phyloP scores from a whole-genome alignment of 1,140 invertebrate species.

The Oedothorax gibbosus region DNA sequence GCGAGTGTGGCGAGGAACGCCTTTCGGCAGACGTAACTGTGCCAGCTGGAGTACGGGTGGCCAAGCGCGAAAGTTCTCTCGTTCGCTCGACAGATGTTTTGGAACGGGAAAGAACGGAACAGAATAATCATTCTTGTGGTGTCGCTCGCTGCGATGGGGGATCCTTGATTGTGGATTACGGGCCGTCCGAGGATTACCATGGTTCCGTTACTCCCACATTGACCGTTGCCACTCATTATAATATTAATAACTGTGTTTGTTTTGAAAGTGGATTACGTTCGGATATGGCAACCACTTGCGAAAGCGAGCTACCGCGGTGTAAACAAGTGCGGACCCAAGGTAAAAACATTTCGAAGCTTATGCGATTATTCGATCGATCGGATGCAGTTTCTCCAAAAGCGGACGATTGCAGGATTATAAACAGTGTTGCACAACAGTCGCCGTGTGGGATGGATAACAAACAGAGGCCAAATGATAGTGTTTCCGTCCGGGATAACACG shows the following conservation, averaged over 20 bases:
- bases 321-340: conserved; percentile 30
- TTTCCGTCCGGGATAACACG: background rate
- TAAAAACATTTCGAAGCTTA: conserved; percentile 46
- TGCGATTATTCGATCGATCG: conserved; percentile 37
- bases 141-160: conserved; percentile 8
- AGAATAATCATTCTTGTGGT: background rate
- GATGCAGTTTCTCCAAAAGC: too few species aligned
- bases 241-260: background rate
- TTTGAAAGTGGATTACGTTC: background rate
- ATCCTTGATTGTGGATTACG: conserved; percentile 33
- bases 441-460: too few species aligned
- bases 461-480: background rate
- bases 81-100: conserved; percentile 5
- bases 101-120: background rate
- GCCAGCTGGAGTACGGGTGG: conserved; percentile 41
- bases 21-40: conserved; percentile 17
- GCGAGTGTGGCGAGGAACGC: conserved; percentile 12
- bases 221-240: too few species aligned
- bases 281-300: conserved; percentile 24
- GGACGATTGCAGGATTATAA: too few species aligned
- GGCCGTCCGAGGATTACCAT: conserved; percentile 16
- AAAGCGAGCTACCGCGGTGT: background rate
- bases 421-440: too few species aligned
- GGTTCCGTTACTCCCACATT: too few species aligned
- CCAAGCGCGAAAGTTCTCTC: conserved; percentile 34